Evolutionary conservation across 2,113 vertebrate genomes (phyloP), one percentile per base, ranked within the genome.

Genomic region (Uria lomvia): DNA sequence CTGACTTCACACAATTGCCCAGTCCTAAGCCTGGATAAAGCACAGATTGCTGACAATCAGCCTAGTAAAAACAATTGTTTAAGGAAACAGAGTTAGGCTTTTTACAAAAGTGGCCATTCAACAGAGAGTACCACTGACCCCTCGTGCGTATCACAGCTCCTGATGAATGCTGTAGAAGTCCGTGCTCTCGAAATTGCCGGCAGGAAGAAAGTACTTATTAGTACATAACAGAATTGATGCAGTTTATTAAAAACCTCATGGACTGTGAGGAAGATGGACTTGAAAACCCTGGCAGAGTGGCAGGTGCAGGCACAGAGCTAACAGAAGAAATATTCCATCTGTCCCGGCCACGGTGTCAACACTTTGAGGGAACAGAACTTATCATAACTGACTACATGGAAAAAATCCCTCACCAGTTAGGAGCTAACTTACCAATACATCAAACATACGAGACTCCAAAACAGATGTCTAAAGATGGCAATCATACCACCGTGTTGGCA

Each of bases 391-490:
- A 91, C 56, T 79, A 65, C 34, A 42, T 13, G 30, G 84, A 87
- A 97, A 95, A 96, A 83, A 63, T 4, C 80, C 49, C 72, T 91
- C 80, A 53, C 40, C 45, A 66, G 2, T 60, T 94, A 87, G 53
- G 45, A 91, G 40, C 70, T 85, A 78, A 71, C 23, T 90, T 56
- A 63, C 1, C 1, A 65, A 71, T 38, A 38, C 58, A 90, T 90
- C 52, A 85, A 72, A 79, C 40, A 30, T 13, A 74, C 2, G 6
- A 63, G 40, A 63, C 50, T 96, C 45, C 49, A 72, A 72, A 91
- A 13, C 53, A 95, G 56, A 91, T 93, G 92, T 85, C 96, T 95
- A 94, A 96, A 96, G 84, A 93, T 91, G 84, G 92, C 81, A 95
- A 90, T 50, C 86, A 42, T 30, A 75, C 40, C 62, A 83, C 32